Base-by-base conservation (phyloP, 2,797 vertebrate genomes). In the Eurystomus glaucurus region DNA sequence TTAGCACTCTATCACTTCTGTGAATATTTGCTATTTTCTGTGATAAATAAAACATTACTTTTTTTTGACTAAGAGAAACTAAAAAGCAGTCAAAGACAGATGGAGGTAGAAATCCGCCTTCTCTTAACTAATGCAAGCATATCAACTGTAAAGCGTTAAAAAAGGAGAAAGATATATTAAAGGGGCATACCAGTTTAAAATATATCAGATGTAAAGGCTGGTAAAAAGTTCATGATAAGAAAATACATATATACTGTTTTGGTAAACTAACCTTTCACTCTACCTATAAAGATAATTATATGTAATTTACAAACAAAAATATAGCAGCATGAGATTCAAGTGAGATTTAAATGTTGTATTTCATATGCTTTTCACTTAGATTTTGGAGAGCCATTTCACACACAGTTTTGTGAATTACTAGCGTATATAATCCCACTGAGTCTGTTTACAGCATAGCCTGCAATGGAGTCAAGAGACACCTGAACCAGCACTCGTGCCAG, bases 1-100 rank as follows among this genome's bases (percentile, higher is more conserved):
- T 75, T 52, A 61, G 6, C 19, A 57, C 5, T 83, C 25, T 62
- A 41, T 61, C 4, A 37, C 1, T 29, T 54, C 11, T 26, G 19
- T 29, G 20, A 72, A 10, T 33, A 54, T 11, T 46, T 75, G 2
- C 0, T 70, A 5, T 14, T 60, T 70, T 84, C 58, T 50, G 21
- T 18, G 11, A 22, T 46, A 75, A 80, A 72, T n/a, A 46, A 64
- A 60, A 25, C 22, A 39, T 25, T 1, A 0, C 1, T 0, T 4
- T 3, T 35, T 50, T 75, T 66, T 22, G 0, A 51, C 8, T 39
- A 31, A 46, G 8, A 79, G 6, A 71, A 78, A 41, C 0, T 23
- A 64, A 80, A 46, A 60, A n/a, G 19, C 41, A 65, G 4, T 69
- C 4, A 69, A 72, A 79, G 16, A 74, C 8, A 60, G 6, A 46